Conservation (phyloP, 1,140 invertebrate genomes). For the Drosophila sulfurigaster region DNA sequence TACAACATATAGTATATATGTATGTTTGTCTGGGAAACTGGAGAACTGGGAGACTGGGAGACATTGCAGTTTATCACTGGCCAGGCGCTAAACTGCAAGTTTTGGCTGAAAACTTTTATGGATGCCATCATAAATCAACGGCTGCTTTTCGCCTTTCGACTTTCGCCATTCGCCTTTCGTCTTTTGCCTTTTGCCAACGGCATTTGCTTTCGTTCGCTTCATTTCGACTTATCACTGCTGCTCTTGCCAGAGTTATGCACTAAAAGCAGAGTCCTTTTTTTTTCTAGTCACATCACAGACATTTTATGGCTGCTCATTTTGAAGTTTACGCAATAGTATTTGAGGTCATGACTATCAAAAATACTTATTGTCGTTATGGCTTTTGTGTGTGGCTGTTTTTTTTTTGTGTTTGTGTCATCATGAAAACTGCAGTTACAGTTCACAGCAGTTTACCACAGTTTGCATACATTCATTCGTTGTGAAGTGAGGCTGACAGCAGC, state of each 20-base stretch:
- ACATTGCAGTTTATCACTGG: conserved; percentile 73
- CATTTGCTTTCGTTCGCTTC: conserved; percentile 47
- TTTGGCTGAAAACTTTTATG: conserved; percentile 63
- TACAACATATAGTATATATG: background rate
- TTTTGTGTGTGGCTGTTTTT: background rate
- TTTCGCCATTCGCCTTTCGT: background rate
- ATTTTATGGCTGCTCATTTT: conserved; percentile 68
- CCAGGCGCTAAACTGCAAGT: conserved; percentile 74
- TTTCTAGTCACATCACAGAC: conserved; percentile 7
- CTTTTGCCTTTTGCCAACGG: background rate
- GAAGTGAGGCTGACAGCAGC: background rate
- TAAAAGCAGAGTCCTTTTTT: conserved; percentile 49
- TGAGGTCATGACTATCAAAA: conserved; percentile 77
- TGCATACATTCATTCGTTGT: background rate
- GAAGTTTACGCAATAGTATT: conserved; percentile 44
- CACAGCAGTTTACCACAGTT: background rate
- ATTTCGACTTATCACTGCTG: conserved; percentile 76
- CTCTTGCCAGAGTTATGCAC: conserved; percentile 64
- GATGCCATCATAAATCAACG: conserved; percentile 72
- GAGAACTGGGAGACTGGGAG: conserved; percentile 26
- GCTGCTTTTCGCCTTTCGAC: conserved; percentile 32
- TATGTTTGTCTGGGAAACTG: background rate
- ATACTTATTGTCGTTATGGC: conserved; percentile 63
- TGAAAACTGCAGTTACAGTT: conserved; percentile 12
- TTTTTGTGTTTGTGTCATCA: background rate